phyloP scores from a whole-genome alignment of 1,140 invertebrate species.

The Plodia interpunctella region DNA sequence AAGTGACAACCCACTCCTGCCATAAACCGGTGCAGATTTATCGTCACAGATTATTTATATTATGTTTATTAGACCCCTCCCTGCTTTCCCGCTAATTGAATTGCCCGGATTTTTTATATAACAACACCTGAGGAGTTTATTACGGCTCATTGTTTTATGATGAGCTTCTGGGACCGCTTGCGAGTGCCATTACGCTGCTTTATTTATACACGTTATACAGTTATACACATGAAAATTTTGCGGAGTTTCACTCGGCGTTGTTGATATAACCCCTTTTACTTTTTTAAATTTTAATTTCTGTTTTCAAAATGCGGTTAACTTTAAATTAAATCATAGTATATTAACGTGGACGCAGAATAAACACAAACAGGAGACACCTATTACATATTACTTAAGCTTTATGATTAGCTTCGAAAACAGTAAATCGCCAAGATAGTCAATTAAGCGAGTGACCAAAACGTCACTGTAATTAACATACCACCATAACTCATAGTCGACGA shows the following conservation, averaged over 20 bases:
- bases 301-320: too few species aligned
- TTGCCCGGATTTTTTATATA: constrained; percentile 68
- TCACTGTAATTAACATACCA: constrained; percentile 55
- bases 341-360: too few species aligned
- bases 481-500: constrained; percentile 57
- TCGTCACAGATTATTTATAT: constrained; percentile 76
- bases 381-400: background rate
- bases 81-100: constrained; percentile 68
- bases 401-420: background rate
- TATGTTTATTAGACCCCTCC: constrained; percentile 74
- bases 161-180: constrained; percentile 11
- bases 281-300: too few species aligned
- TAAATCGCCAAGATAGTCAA: constrained; percentile 32
- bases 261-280: too few species aligned
- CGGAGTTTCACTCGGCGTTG: too few species aligned
- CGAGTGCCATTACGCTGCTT: constrained; percentile 3
- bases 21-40: constrained; percentile 76
- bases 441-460: constrained; percentile 37
- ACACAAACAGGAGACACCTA: too few species aligned
- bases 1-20: constrained; percentile 75
- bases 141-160: constrained; percentile 22
- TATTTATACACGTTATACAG: background rate
- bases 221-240: constrained; percentile 1
- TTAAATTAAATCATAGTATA: too few species aligned
- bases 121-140: constrained; percentile 57